phyloP scores from a whole-genome alignment of 2,888 invertebrate species.

The Melanostoma scalare region DNA sequence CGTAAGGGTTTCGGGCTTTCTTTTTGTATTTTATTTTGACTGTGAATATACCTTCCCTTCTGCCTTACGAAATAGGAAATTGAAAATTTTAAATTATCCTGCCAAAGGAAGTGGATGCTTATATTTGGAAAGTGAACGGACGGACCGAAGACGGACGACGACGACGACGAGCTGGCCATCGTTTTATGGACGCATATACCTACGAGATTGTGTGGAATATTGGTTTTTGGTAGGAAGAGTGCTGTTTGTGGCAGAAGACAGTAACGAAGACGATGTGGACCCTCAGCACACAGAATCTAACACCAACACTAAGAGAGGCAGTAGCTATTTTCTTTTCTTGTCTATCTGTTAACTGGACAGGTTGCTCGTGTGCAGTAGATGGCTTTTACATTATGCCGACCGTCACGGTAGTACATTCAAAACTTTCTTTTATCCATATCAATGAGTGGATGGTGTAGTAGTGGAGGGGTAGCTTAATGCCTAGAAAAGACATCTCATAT shows the following conservation, averaged over 20 bases:
- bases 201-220: neutral
- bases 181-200: slow-evolving; percentile 24
- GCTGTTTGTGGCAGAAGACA: neutral
- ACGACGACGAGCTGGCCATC: slow-evolving; percentile 3
- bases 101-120: slow-evolving; percentile 49
- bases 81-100: slow-evolving; percentile 69
- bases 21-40: slow-evolving; percentile 17
- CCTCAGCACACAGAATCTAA: too few relatives aligned
- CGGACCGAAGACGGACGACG: neutral
- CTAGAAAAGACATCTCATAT: too few relatives aligned
- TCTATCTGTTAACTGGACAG: too few relatives aligned
- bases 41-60: slow-evolving; percentile 30
- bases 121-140: slow-evolving; percentile 24
- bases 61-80: slow-evolving; percentile 60
- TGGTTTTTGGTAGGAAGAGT: neutral
- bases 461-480: too few relatives aligned
- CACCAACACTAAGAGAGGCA: too few relatives aligned
- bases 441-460: too few relatives aligned
- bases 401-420: too few relatives aligned
- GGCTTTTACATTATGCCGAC: too few relatives aligned
- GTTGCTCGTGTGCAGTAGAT: too few relatives aligned
- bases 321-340: too few relatives aligned
- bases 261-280: slow-evolving; percentile 1
- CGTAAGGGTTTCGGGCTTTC: neutral
- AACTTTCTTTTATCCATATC: too few relatives aligned